Conservation (phyloP, 2,888 invertebrate species). For the Disparrhopalites patrizii region DNA sequence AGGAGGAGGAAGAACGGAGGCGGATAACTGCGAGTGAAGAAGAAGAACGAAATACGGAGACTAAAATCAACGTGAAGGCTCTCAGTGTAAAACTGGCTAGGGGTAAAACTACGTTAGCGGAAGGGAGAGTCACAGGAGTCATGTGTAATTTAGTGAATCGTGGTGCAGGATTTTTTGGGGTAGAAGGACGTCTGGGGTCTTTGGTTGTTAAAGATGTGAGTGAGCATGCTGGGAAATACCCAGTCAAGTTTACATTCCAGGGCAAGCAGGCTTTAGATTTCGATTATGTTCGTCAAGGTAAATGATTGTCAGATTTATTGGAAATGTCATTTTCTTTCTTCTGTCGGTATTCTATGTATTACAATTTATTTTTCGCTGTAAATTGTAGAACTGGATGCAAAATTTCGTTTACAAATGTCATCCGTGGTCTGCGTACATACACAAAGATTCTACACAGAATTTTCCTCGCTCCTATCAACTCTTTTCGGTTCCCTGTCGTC, state of each 20-base stretch:
- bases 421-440: constrained; percentile 92
- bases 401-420: constrained; percentile 74
- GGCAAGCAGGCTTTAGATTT: constrained; percentile 66
- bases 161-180: constrained; percentile 41
- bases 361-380: constrained; percentile 2
- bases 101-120: constrained; percentile 32
- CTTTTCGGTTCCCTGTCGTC: constrained; percentile 41
- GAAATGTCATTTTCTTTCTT: not conserved
- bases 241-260: constrained; percentile 47
- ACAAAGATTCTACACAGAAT: constrained; percentile 82
- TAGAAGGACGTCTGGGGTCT: constrained; percentile 44
- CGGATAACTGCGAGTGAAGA: no score
- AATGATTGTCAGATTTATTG: not conserved
- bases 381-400: constrained; percentile 61
- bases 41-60: constrained; percentile 43
- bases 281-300: constrained; percentile 42
- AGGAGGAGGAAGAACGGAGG: constrained; percentile 5
- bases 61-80: constrained; percentile 42
- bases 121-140: constrained; percentile 42
- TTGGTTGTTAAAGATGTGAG: constrained; percentile 43
- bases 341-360: not conserved
- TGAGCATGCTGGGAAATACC: constrained; percentile 38
- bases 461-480: constrained; percentile 36
- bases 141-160: constrained; percentile 39
- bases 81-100: constrained; percentile 39